Evolutionary conservation across 2,888 invertebrate species (phyloP).

Genomic region (Drosophila monieri): DNA sequence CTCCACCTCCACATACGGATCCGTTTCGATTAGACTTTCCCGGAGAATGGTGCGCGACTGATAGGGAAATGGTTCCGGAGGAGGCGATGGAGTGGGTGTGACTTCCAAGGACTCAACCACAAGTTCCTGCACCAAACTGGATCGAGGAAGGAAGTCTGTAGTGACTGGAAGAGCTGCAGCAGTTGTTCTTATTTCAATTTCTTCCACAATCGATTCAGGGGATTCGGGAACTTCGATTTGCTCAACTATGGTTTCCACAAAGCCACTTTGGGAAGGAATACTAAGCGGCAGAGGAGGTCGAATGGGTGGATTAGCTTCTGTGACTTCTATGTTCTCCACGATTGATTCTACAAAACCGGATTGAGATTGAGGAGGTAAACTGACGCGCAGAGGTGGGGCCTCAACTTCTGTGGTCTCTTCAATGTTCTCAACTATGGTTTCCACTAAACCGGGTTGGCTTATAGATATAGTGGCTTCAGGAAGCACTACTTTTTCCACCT

Average conservation of each 20-base stretch:
- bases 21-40: slow-evolving; percentile 19
- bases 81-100: slow-evolving; percentile 30
- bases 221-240: slow-evolving; percentile 19
- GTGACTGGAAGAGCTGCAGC: not conserved
- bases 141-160: slow-evolving; percentile 5
- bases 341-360: slow-evolving; percentile 16
- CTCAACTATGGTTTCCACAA: slow-evolving; percentile 22
- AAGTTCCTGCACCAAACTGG: slow-evolving; percentile 34
- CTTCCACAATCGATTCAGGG: slow-evolving; percentile 17
- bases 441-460: slow-evolving; percentile 10
- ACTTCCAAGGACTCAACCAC: slow-evolving; percentile 34
- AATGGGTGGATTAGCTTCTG: slow-evolving; percentile 2
- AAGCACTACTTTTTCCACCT: not conserved
- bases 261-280: slow-evolving; percentile 1
- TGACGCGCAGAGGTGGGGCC: not conserved
- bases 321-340: slow-evolving; percentile 18
- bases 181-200: slow-evolving; percentile 13
- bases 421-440: slow-evolving; percentile 21
- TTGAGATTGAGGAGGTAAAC: not conserved
- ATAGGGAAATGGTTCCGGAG: slow-evolving; percentile 19
- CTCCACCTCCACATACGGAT: slow-evolving; percentile 24
- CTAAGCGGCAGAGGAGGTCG: slow-evolving; percentile 9
- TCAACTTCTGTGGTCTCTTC: slow-evolving; percentile 11
- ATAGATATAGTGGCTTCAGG: not conserved
- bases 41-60: slow-evolving; percentile 2